These are phyloP conservation scores for Caenorhabditis remanei DNA, from an alignment of 1,140 invertebrate species.

Conservation along the genomic window DNA sequence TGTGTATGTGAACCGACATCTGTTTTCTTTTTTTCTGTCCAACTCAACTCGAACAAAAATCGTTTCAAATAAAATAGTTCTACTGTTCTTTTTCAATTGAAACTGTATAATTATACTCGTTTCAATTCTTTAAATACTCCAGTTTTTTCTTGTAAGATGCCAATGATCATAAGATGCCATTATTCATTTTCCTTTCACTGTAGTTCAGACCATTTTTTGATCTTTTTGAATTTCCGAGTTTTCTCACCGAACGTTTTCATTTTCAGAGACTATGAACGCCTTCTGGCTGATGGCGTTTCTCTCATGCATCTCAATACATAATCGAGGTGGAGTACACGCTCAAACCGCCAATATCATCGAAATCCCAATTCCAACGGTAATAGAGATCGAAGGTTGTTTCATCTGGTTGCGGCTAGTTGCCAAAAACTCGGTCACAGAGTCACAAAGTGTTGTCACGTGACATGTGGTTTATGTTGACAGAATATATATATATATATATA, in stretches of 20 bases:
- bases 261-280: slow-evolving; percentile 10
- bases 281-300: slow-evolving; percentile 31
- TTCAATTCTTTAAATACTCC: not conserved
- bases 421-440: no score
- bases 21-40: not conserved
- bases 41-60: not conserved
- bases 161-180: no score
- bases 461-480: no score
- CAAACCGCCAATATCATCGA: slow-evolving; percentile 22
- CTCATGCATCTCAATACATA: not conserved
- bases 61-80: not conserved
- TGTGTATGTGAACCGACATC: not conserved
- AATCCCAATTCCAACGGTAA: slow-evolving; percentile 31
- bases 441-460: no score
- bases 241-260: no score
- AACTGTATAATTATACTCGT: not conserved
- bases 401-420: no score
- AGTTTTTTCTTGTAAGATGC: no score
- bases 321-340: not conserved
- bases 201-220: not conserved
- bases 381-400: not conserved
- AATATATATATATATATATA: no score
- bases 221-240: not conserved
- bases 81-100: not conserved
- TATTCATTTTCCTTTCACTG: not conserved